These are phyloP conservation scores for Prionace glauca DNA, from an alignment of 2,797 vertebrate species.

Conservation along the genomic window DNA sequence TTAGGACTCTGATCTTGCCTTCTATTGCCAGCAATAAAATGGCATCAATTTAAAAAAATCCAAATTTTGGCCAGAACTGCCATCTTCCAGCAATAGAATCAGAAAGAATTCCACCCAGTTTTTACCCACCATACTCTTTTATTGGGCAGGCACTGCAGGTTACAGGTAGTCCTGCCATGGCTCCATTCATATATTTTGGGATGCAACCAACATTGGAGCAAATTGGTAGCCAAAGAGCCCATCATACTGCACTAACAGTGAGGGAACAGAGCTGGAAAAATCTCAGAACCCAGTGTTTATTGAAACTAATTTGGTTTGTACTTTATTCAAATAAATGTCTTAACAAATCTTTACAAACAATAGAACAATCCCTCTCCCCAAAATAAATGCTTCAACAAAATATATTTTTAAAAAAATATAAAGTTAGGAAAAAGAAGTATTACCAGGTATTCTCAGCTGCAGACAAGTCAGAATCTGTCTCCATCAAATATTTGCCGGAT, in stretches of 20 bases:
- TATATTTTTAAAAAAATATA: too few relatives aligned
- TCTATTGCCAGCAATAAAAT: neutral
- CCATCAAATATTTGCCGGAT: neutral
- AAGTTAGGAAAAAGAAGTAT: neutral
- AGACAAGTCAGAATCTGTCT: neutral
- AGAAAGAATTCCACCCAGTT: neutral
- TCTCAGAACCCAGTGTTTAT: neutral
- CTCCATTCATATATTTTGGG: neutral
- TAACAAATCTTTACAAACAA: neutral
- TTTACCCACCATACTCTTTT: neutral
- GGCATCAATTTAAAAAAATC: neutral
- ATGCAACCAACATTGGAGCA: neutral
- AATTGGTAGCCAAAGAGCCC: neutral
- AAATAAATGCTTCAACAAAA: neutral
- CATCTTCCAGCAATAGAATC: neutral
- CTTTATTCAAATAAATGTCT: neutral
- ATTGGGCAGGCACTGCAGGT: neutral
- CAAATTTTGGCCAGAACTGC: neutral
- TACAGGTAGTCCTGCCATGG: neutral
- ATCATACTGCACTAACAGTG: neutral
- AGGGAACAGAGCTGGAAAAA: neutral
- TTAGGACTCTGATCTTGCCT: neutral
- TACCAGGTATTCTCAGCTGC: neutral
- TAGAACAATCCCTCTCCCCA: neutral
- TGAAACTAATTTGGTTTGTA: neutral